These are phyloP conservation scores for Dioctria rufipes DNA, from an alignment of 2,888 invertebrate genomes.

Conservation along the genomic window DNA sequence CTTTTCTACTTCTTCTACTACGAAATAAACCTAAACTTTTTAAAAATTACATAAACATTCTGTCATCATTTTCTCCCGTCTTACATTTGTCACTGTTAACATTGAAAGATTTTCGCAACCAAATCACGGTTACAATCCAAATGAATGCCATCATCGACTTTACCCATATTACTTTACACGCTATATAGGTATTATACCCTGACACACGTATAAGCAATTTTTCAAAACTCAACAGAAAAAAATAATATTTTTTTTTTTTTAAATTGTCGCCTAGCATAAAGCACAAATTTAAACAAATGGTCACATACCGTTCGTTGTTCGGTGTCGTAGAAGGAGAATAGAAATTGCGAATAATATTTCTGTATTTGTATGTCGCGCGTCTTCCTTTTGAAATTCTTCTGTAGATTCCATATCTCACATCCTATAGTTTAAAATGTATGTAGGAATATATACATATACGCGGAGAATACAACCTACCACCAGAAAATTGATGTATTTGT, in stretches of 20 bases:
- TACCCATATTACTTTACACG: not conserved
- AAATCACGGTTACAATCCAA: constrained; percentile 48
- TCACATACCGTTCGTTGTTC: not conserved
- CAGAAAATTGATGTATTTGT: constrained; percentile 59
- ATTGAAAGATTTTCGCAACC: constrained; percentile 38
- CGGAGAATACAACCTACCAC: not conserved
- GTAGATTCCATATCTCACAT: not conserved
- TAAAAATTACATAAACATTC: not conserved
- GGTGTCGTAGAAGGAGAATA: constrained; percentile 16
- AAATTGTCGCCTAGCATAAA: constrained; percentile 52
- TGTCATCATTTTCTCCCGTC: constrained; percentile 4
- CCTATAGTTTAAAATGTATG: not conserved
- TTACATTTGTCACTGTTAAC: constrained; percentile 19
- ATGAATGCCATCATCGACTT: constrained; percentile 49
- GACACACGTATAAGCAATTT: constrained; percentile 40
- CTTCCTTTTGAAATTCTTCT: too few species aligned
- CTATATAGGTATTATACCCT: not conserved
- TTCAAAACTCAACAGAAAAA: constrained; percentile 12
- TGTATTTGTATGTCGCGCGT: constrained; percentile 36
- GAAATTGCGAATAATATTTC: constrained; percentile 52
- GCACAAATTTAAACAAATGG: constrained; percentile 53
- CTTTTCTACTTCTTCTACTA: not conserved
- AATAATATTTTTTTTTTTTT: not conserved
- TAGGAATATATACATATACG: not conserved
- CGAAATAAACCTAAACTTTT: not conserved